Percentiles rank a stretch among this genome's conserved stretches.
phyloP scores from a whole-genome alignment of 2,113 vertebrate genomes.

The Tachysurus fulvidraco region DNA sequence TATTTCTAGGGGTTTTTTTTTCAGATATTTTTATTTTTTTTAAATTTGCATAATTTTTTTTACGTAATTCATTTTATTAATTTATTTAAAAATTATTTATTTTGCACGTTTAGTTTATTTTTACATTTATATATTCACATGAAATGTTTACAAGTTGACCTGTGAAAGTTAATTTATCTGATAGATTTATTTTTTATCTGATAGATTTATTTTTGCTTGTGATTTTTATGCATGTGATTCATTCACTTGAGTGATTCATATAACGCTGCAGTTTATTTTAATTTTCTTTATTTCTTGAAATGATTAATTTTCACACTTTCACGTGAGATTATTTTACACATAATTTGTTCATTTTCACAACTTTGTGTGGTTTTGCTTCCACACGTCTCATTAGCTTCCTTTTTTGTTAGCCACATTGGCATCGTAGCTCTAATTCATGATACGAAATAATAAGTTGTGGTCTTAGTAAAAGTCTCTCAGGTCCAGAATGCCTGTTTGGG shows the following conservation, averaged over 20 bases:
- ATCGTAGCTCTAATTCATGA: neutral
- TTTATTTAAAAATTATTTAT: neutral
- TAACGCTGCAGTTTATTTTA: too few species aligned
- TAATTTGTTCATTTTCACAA: too few species aligned
- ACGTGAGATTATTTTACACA: too few species aligned
- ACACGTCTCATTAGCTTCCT: neutral
- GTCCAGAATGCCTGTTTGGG: neutral
- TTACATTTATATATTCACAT: neutral
- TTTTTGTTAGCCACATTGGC: neutral
- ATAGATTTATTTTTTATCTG: too few species aligned
- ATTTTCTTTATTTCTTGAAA: neutral
- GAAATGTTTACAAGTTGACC: neutral
- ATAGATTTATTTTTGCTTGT: too few species aligned
- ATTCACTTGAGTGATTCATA: neutral
- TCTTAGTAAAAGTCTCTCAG: neutral
- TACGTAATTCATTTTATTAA: neutral
- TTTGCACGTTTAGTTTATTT: neutral
- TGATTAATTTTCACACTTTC: too few species aligned
- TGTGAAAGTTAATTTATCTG: too few species aligned
- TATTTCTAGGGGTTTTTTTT: too few species aligned
- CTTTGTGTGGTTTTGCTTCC: too few species aligned
- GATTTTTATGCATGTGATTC: neutral
- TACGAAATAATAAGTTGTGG: neutral
- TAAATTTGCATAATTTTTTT: neutral
- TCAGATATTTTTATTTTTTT: too few species aligned